Evolutionary conservation across 2,797 vertebrate genomes (phyloP), one percentile per base, ranked within the genome.

Genomic region (Enteromius paludinosus): DNA sequence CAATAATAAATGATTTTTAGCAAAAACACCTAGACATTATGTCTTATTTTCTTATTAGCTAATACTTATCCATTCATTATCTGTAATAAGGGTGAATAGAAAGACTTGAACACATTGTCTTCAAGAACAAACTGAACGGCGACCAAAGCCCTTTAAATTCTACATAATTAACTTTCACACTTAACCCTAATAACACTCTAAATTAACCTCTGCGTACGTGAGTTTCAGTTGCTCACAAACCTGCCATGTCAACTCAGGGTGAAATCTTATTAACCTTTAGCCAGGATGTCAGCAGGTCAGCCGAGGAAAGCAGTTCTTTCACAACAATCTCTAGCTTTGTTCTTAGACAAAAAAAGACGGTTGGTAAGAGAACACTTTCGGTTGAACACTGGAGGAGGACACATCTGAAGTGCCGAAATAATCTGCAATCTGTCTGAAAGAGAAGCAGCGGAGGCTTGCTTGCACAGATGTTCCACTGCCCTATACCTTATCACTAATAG

Each of bases 401-500:
- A 23, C 11, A 4, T 59, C 52, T 45, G 52, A 77, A 33, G 64
- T 25, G 35, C 64, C 18, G 12, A 79, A 62, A 61, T 45, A 35
- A 77, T 83, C 49, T 76, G 7, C 45, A 75, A 74, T 66, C 62
- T 76, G 49, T 83, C 28, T 75, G 62, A 82, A 59, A 76, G 35
- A 69, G 35, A 56, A 75, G 64, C 52, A 38, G 41, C 7, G 14
- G 14, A 78, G 68, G n/a, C n/a, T n/a, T n/a, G 41, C 62, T 78
- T 20, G 18, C 69, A 82, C 62, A 65, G n/a, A 76, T 65, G 41
- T 78, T 85, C 45, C 73, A 73, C 25, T 66, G 74, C 74, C 59
- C 49, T 49, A 54, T 35, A 78, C 66, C 69, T 82, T 72, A 78
- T 85, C 79, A 56, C 84, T 82, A 85, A 85, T 82, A 85, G 79